Evolutionary conservation across 2,797 vertebrate species (phyloP), one percentile per base, ranked within the genome.

Genomic region (Bucorvus abyssinicus): DNA sequence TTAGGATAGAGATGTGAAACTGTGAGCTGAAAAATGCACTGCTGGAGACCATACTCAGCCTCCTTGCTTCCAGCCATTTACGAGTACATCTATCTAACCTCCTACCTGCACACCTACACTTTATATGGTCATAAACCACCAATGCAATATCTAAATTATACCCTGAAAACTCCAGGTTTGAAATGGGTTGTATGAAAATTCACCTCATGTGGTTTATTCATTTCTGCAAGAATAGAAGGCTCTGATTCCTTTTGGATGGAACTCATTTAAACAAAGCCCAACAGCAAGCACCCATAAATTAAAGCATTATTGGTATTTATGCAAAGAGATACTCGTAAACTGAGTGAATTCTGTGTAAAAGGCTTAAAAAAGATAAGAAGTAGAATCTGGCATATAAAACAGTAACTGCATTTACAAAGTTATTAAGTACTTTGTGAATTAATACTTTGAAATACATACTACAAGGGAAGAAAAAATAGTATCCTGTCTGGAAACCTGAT

Each of bases 21-120:
- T 97, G 97, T 95, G 97, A 98, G 94, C 97, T 98, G 94, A 97
- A 98, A 98, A 97, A 97, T 71, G 74, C 97, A 92, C 95, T 47
- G 82, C 87, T 96, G 95, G 96, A 93, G 95, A 93, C 91, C 90
- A 84, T 90, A 86, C 91, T 95, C 95, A 92, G 78, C 83, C 90
- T 76, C 83, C 90, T 94, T 93, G 91, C 94, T 97, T 96, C 93
- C 26, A 97, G 96, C 96, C 97, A 97, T 97, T 97, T 97, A 94
- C 85, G 95, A 97, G 92, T 82, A 90, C 76, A 96, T 96, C 96
- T 78, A 40, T 94, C 93, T 88, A 91, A 92, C 90, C 95, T 98
- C 97, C 96, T 90, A 96, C 95, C 95, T 92, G 93, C 76, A 97
- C 94, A 96, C 96, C 93, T 98, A 97, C 94, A 97, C 86, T 96